These are phyloP conservation scores for Sclerurus mexicanus DNA, from an alignment of 2,113 vertebrate genomes.

Conservation along the genomic window DNA sequence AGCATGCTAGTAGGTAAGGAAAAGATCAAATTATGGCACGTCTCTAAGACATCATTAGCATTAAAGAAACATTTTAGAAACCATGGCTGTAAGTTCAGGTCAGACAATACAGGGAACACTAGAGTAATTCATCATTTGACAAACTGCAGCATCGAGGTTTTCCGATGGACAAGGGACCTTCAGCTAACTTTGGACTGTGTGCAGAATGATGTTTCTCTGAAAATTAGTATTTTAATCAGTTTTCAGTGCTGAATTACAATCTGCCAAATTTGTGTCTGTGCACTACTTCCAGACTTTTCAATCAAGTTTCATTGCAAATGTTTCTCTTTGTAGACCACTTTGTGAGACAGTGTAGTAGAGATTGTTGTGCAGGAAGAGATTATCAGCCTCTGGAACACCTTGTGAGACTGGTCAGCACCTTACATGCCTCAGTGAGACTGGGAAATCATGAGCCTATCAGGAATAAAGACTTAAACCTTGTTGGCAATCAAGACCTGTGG, in stretches of 20 bases:
- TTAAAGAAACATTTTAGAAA: neutral
- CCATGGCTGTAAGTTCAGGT: neutral
- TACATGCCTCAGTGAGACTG: neutral
- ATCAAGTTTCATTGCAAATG: neutral
- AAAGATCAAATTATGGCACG: neutral
- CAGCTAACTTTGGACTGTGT: neutral
- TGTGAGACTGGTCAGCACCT: neutral
- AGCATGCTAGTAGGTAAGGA: neutral
- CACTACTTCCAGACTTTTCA: neutral
- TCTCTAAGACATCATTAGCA: neutral
- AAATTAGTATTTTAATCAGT: neutral
- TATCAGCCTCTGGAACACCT: neutral
- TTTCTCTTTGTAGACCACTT: neutral
- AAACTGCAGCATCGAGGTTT: neutral
- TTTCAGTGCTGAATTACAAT: neutral
- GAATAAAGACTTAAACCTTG: neutral
- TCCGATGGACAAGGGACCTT: neutral
- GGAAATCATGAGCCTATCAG: neutral
- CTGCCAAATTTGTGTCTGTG: neutral
- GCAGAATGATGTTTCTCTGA: neutral
- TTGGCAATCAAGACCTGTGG: neutral
- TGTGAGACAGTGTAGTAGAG: neutral
- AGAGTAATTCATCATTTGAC: neutral
- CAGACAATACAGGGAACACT: neutral
- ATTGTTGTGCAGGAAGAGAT: neutral